These are phyloP conservation scores for Loris lydekkerianus DNA, from an alignment of 2,797 vertebrate species.

Conservation along the genomic window DNA sequence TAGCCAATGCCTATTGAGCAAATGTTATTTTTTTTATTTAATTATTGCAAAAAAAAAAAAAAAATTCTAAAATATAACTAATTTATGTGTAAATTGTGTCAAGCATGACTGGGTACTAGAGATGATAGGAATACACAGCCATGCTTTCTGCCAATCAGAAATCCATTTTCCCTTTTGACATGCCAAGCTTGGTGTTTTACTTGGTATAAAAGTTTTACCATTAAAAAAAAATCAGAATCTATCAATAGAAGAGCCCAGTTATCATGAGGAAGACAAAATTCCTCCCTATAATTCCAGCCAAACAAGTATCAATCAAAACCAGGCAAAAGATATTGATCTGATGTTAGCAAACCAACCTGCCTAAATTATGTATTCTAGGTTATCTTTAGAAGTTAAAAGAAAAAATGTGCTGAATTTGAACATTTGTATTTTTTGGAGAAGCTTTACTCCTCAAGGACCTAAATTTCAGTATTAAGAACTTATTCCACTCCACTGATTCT, in stretches of 20 bases:
- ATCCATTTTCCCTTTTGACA: constrained; percentile 58
- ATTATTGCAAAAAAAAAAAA: constrained; percentile 72
- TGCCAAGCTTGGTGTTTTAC: constrained; percentile 37
- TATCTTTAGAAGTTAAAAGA: constrained; percentile 20
- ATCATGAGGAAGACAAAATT: constrained; percentile 25
- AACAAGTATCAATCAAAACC: constrained; percentile 35
- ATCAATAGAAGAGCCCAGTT: constrained; percentile 30
- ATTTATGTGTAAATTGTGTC: constrained; percentile 79
- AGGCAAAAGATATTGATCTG: background rate
- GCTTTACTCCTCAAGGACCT: background rate
- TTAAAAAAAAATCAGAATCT: constrained; percentile 55
- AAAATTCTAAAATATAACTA: constrained; percentile 72
- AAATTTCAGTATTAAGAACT: background rate
- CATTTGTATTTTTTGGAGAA: background rate
- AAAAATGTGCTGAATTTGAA: background rate
- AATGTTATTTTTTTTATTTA: constrained; percentile 54
- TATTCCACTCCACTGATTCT: background rate
- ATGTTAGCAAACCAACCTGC: background rate
- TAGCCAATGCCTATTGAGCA: constrained; percentile 72
- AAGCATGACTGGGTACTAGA: constrained; percentile 45
- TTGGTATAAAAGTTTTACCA: constrained; percentile 62
- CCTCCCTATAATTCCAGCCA: background rate
- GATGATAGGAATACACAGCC: background rate
- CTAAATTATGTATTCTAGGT: background rate
- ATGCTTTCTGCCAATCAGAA: constrained; percentile 43